A percentile compares a stretch with the other conserved stretches of the same genome.
phyloP scores from a whole-genome alignment of 1,140 invertebrate genomes.

The Lepidurus apus region DNA sequence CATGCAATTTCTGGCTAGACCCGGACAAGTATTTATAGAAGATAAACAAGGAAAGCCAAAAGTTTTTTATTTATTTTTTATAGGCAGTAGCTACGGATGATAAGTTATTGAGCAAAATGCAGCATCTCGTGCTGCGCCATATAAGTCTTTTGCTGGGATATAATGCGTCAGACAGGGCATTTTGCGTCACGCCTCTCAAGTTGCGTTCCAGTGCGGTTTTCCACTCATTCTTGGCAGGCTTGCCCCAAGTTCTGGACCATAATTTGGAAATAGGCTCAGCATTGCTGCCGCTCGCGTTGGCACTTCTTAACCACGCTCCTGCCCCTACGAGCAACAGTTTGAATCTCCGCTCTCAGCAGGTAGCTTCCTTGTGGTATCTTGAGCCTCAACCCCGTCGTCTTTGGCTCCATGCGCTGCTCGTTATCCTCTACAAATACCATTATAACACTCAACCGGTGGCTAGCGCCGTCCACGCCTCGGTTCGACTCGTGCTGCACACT shows the following conservation, averaged over 20 bases:
- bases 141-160: slow-evolving; percentile 90
- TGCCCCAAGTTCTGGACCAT: slow-evolving; percentile 88
- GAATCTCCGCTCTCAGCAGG: slow-evolving; percentile 46
- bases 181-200: slow-evolving; percentile 81
- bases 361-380: slow-evolving; percentile 71
- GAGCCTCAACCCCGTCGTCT: slow-evolving; percentile 75
- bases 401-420: slow-evolving; percentile 90
- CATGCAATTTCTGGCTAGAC: slow-evolving; percentile 85
- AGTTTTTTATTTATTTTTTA: slow-evolving; percentile 36
- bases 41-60: no score
- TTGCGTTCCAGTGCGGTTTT: slow-evolving; percentile 85
- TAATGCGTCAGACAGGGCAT: slow-evolving; percentile 79
- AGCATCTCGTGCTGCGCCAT: slow-evolving; percentile 85
- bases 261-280: slow-evolving; percentile 85
- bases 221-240: slow-evolving; percentile 70
- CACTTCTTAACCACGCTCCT: slow-evolving; percentile 81
- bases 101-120: slow-evolving; percentile 66
- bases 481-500: slow-evolving; percentile 90
- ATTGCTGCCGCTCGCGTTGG: slow-evolving; percentile 75
- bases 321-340: slow-evolving; percentile 60
- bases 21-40: slow-evolving; percentile 55
- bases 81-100: slow-evolving; percentile 79
- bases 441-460: slow-evolving; percentile 67
- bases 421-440: slow-evolving; percentile 95
- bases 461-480: slow-evolving; percentile 70